Evolutionary conservation across 2,888 invertebrate species (phyloP), one percentile per base, ranked within the genome.

Genomic region (Acrobasis repandana): DNA sequence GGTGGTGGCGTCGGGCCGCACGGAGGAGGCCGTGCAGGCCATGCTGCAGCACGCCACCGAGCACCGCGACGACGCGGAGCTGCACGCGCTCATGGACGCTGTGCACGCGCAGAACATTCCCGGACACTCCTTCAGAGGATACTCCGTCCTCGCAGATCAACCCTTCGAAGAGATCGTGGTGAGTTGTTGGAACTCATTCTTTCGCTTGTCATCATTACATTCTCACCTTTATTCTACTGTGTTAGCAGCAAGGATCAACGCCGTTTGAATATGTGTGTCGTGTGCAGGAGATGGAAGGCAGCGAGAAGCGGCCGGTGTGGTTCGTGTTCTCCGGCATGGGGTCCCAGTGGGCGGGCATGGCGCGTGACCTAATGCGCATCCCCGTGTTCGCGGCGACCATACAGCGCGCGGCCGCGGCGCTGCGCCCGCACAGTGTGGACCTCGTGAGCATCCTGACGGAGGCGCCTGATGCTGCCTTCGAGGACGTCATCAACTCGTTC

Each of bases 251-350:
- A 28, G 28, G 28, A 28, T 28, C 20, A 28, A 28, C 28, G 28
- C 2, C 28, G 28, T 6, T 28, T 28, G 28, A 28, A 28, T 28
- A 8, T 28, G 28, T 28, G 4, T 28, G 28, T 28, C 8, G 4
- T 28, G 28, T 28, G 52, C 79, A 85, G 86, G 85, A 86, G 67
- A 33, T 77, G 74, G 83, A 84, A 67, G 77, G 81, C 61, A 82
- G 87, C 10, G 90, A 93, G 49, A 93, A 94, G 66, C 94, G 97
- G 14, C 98, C 98, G 0, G 90, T 99, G 61, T 99, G 98, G 97
- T 99, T 95, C 86, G 94, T 99, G 66, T 99, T 98, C 91, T 96
- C 98, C 52, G 99, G 99, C 63, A 99, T 99, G 99, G 99, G 99
- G 14, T 96, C 97, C 49, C 99, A 99, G 90, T 99, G 99, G 99